Evolutionary conservation across 2,888 invertebrate genomes (phyloP), one percentile per base, ranked within the genome.

Genomic region (Luperina nickerlii): DNA sequence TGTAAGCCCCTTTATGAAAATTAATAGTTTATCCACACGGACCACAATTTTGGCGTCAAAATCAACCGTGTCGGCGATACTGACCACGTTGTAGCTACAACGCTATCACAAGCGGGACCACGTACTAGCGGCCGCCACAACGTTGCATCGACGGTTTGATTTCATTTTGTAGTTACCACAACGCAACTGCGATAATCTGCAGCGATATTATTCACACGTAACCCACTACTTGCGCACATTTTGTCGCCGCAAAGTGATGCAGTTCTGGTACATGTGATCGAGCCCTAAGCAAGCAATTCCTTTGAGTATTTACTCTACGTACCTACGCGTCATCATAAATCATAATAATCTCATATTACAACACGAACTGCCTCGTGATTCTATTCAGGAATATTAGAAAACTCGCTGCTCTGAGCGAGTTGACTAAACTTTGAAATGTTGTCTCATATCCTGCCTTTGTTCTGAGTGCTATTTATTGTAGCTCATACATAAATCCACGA

Each of bases 391-490:
- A 65, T 68, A 68, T 68, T 68, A 48, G 45, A 57, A 48, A 57
- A 32, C 18, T 13, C 51, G 54, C 24, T 73, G 27, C 11, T 63
- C 48, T 45, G 32, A 68, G 62, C 48, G 6, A 79, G 63, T 48
- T 48, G 54, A 48, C 70, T 70, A 18, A 83, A 81, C 18, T 81
- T 77, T 54, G 62, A 71, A 48, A 83, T 69, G 57, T 66, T 77
- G 60, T 66, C 27, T 15, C 11, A 15, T 54, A 38, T 54, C 38
- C 38, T 38, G 0, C 11, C 20, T 38, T 68, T 71, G 70, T 71
- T 63, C 48, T 24, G 6, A 76, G 42, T 65, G 15, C 24, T 69
- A 11, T 65, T 69, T 69, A 11, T 65, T 69, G 38, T 65, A 63
- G 27, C 45, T 68, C 24, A 27, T 20, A 63, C n/a, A 57, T 65